phyloP scores from a whole-genome alignment of 2,888 invertebrate species.

The Pocota personata region DNA sequence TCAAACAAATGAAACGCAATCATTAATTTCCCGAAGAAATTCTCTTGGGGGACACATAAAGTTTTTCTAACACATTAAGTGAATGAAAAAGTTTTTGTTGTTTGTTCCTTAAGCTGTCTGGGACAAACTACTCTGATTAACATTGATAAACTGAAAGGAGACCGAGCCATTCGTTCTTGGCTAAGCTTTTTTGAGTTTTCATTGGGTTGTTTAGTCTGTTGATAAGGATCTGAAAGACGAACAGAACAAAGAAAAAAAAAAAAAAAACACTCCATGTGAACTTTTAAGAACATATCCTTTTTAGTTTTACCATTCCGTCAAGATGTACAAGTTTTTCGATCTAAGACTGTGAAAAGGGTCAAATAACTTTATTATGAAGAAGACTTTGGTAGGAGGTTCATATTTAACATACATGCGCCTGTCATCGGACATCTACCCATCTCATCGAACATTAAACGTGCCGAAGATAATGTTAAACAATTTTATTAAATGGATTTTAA shows the following conservation, averaged over 20 bases:
- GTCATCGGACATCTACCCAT: not conserved
- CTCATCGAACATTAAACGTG: not conserved
- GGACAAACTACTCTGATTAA: constrained; percentile 48
- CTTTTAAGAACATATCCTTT: constrained; percentile 27
- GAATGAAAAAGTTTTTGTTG: constrained; percentile 47
- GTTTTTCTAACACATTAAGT: constrained; percentile 50
- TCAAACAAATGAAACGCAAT: constrained; percentile 27
- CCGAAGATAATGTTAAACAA: not conserved
- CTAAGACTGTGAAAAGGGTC: constrained; percentile 28
- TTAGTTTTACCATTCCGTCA: not conserved
- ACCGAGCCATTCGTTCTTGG: not conserved
- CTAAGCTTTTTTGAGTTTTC: constrained; percentile 10
- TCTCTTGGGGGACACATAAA: constrained; percentile 20
- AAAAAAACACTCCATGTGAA: not conserved
- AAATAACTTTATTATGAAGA: constrained; percentile 4
- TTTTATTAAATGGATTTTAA: not conserved
- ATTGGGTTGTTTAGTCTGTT: not conserved
- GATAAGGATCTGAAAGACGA: constrained; percentile 22
- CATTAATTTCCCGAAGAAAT: constrained; percentile 48
- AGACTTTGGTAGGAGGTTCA: not conserved
- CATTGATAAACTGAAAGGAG: constrained; percentile 47
- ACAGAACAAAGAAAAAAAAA: not conserved
- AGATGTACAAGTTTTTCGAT: constrained; percentile 20
- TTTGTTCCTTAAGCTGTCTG: constrained; percentile 24
- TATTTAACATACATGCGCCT: not conserved